Conservation (phyloP, 2,797 vertebrate species). For the Gallinago stenura region DNA sequence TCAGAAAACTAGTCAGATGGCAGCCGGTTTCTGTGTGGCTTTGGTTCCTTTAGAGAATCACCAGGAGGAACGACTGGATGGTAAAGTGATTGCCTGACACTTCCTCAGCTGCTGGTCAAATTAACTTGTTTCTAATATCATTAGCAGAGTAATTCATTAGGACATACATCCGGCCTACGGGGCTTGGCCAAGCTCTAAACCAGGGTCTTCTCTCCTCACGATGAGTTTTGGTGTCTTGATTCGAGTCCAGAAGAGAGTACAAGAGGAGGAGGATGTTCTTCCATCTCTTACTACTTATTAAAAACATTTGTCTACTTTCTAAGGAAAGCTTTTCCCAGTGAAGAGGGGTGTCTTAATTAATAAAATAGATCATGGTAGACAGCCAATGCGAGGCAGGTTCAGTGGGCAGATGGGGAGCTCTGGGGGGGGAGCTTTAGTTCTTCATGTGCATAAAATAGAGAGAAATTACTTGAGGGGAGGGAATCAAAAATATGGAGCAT, state of each 20-base stretch:
- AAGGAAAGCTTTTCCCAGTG: not conserved
- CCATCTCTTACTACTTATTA: slow-evolving; percentile 31
- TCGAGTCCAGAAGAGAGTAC: not conserved
- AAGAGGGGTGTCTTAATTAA: slow-evolving; percentile 45
- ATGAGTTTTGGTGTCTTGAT: not conserved
- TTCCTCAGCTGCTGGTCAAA: not conserved
- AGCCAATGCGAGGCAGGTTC: not conserved
- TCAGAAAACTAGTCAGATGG: not conserved
- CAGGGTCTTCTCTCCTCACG: not conserved
- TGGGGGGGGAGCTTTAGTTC: not conserved
- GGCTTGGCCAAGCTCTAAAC: not conserved
- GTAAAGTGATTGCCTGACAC: not conserved
- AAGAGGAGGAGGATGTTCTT: not conserved
- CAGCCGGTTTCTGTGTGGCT: not conserved
- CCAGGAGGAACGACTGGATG: not conserved
- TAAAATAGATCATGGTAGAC: slow-evolving; percentile 32
- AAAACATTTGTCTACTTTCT: slow-evolving; percentile 45
- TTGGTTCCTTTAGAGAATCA: not conserved
- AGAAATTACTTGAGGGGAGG: not conserved
- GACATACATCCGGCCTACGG: not conserved
- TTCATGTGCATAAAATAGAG: not conserved
- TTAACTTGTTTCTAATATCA: not conserved
- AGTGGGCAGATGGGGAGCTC: not conserved
- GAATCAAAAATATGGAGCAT: not conserved
- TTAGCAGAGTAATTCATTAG: not conserved